Percentiles rank a stretch among this genome's conserved stretches.
phyloP scores from a whole-genome alignment of 2,797 vertebrate genomes.

The Otolemur crassicaudatus region DNA sequence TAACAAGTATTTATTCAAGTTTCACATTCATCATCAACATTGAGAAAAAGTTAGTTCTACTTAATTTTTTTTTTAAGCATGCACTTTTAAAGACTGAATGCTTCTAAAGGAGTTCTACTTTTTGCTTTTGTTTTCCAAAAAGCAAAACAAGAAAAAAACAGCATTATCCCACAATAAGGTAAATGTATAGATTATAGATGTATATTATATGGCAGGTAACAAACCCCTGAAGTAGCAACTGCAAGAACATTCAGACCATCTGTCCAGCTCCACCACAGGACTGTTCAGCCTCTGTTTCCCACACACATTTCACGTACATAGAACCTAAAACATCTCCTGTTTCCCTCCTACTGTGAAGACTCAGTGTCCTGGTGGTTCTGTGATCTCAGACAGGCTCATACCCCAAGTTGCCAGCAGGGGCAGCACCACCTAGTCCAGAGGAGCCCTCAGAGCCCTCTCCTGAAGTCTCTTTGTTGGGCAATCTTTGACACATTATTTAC shows the following conservation, averaged over 20 bases:
- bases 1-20: background rate
- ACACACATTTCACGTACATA: background rate
- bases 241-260: background rate
- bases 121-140: background rate
- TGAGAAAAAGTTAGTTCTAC: background rate
- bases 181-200: background rate
- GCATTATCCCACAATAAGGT: background rate
- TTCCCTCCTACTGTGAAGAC: background rate
- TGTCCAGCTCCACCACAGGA: background rate
- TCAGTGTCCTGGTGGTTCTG: too few relatives aligned
- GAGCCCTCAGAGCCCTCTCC: background rate
- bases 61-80: slow-evolving; percentile 9
- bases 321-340: background rate
- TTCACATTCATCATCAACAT: background rate
- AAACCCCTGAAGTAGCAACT: background rate
- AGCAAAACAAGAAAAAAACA: background rate
- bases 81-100: background rate
- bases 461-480: background rate
- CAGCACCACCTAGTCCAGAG: background rate
- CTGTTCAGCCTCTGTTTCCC: background rate
- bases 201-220: background rate
- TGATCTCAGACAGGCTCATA: background rate
- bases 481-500: background rate
- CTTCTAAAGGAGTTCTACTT: background rate
- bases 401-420: background rate